These are phyloP conservation scores for Allobates femoralis DNA, from an alignment of 2,797 vertebrate species.

Conservation along the genomic window DNA sequence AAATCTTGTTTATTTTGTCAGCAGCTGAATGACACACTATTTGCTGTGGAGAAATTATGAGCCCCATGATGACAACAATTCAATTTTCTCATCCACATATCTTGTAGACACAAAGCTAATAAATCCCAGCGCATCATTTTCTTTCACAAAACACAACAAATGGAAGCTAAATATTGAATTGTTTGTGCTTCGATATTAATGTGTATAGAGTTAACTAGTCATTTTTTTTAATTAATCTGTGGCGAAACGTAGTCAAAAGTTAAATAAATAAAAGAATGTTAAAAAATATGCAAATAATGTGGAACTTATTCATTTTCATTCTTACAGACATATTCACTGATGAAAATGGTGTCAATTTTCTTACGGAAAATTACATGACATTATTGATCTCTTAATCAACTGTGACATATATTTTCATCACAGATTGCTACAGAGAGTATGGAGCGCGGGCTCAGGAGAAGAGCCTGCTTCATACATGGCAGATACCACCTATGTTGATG, in stretches of 20 bases:
- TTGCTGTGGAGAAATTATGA: conserved; percentile 54
- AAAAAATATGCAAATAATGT: neutral
- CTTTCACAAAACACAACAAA: conserved; percentile 62
- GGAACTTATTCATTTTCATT: neutral
- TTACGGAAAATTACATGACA: neutral
- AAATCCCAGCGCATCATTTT: conserved; percentile 61
- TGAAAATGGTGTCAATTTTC: neutral
- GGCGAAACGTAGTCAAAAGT: neutral
- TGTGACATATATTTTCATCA: no score
- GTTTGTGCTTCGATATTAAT: conserved; percentile 44
- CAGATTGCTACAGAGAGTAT: no score
- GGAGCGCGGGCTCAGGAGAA: no score
- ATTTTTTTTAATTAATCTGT: conserved; percentile 33
- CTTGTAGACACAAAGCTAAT: conserved; percentile 64
- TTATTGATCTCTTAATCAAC: no score
- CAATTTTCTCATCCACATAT: conserved; percentile 63
- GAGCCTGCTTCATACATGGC: no score
- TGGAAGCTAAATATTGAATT: conserved; percentile 58
- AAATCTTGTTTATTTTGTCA: conserved; percentile 43
- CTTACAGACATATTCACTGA: neutral
- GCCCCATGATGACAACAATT: conserved; percentile 65
- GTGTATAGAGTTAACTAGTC: neutral
- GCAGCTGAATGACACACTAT: conserved; percentile 39
- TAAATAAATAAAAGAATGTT: neutral
- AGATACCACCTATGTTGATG: no score